Conservation (phyloP, 1,140 invertebrate species). For the Drosophila malerkotliana region DNA sequence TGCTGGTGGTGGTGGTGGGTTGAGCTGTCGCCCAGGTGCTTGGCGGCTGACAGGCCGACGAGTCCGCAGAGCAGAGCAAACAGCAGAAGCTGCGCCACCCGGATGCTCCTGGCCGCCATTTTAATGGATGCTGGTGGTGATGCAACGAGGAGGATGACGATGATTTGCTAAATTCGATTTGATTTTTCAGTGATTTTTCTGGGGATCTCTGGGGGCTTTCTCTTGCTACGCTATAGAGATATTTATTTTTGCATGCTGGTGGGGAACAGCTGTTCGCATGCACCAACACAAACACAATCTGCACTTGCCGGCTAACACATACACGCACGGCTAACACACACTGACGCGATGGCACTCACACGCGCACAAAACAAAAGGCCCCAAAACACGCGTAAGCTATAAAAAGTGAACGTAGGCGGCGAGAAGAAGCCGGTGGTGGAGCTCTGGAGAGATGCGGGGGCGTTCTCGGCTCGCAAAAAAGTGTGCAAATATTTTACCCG, state of each 20-base stretch:
- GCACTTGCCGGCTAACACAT: conserved; percentile 48
- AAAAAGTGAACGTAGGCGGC: conserved; percentile 30
- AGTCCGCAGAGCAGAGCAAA: conserved; percentile 58
- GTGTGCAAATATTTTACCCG: conserved; percentile 31
- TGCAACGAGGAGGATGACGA: conserved; percentile 1
- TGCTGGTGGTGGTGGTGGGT: conserved; percentile 60
- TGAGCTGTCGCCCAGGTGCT: conserved; percentile 51
- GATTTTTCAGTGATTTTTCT: conserved; percentile 8
- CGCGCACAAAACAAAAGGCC: conserved; percentile 41
- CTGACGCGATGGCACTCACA: conserved; percentile 23
- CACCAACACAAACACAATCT: conserved; percentile 57
- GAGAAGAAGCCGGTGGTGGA: background rate
- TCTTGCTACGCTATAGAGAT: background rate
- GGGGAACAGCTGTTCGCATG: conserved; percentile 67
- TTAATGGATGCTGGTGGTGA: conserved; percentile 24
- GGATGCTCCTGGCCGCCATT: conserved; percentile 42
- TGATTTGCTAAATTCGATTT: conserved; percentile 44
- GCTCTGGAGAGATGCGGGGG: conserved; percentile 4
- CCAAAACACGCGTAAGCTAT: conserved; percentile 28
- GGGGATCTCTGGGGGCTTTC: conserved; percentile 4
- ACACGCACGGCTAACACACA: conserved; percentile 9
- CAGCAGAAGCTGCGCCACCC: conserved; percentile 40
- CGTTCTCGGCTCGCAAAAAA: conserved; percentile 13
- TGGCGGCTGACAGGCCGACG: conserved; percentile 42
- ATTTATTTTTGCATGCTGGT: conserved; percentile 45